phyloP scores from a whole-genome alignment of 1,140 invertebrate species.

The Aphelenchoides avenae region DNA sequence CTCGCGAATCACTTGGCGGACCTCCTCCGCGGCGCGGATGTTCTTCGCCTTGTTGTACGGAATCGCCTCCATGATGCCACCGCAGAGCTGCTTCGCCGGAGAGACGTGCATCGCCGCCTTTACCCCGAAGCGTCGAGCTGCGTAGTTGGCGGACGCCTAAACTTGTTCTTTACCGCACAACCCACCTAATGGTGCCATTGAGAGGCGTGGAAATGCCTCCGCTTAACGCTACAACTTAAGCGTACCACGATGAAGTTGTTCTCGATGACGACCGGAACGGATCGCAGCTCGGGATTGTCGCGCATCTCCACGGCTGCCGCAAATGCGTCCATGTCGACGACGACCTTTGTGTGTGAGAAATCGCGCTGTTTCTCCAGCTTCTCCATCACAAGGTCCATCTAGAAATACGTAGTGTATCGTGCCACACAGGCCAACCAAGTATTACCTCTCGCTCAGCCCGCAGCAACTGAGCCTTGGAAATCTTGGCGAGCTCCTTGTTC shows the following conservation, averaged over 20 bases:
- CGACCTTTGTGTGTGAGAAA: constrained; percentile 26
- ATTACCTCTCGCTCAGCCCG: too few relatives aligned
- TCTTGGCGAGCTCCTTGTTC: constrained; percentile 41
- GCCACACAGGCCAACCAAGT: too few relatives aligned
- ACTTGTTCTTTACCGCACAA: constrained; percentile 65
- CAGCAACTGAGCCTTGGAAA: too few relatives aligned
- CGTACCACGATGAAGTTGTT: constrained; percentile 65
- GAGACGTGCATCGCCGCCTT: constrained; percentile 72
- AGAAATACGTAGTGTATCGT: too few relatives aligned
- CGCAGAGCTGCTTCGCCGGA: constrained; percentile 69
- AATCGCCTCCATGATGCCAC: constrained; percentile 66
- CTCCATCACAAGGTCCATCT: constrained; percentile 10
- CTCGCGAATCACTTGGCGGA: constrained; percentile 61
- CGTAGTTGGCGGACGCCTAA: constrained; percentile 70
- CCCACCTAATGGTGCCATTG: too few relatives aligned
- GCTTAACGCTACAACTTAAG: too few relatives aligned
- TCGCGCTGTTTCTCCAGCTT: constrained; percentile 24
- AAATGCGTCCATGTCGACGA: constrained; percentile 45
- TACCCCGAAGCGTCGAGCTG: constrained; percentile 68
- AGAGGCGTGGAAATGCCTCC: too few relatives aligned
- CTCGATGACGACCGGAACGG: constrained; percentile 70
- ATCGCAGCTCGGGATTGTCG: constrained; percentile 65
- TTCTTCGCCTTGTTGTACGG: constrained; percentile 66
- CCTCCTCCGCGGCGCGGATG: constrained; percentile 58
- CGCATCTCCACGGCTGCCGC: constrained; percentile 70